Evolutionary conservation across 2,113 vertebrate species (phyloP), one percentile per base, ranked within the genome.

Genomic region (Pelmatolapia mariae): DNA sequence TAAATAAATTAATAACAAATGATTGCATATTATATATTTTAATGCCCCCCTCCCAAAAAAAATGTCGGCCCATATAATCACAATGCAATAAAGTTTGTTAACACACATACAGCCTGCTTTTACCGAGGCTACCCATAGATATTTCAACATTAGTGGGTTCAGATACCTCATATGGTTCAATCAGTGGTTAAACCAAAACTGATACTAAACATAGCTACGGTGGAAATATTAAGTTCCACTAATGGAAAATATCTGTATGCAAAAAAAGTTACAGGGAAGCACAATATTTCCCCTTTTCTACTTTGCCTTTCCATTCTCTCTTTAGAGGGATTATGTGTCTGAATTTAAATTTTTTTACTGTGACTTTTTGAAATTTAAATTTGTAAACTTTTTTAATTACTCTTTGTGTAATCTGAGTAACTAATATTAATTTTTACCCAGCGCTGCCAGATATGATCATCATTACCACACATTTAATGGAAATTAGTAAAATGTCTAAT

Each of bases 261-360:
- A 91, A 89, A 91, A 53, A 6, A 19, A 5, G 12, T 4, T 18
- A 78, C 16, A 84, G n/a, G 59, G 92, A 93, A 95, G 36, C 4
- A 22, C n/a, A 19, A 18, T 3, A 81, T 47, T 94, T 95, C 89
- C 89, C 9, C 22, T 76, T 91, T 87, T 85, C 40, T 16, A 24
- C 4, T 40, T 12, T 8, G 66, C 45, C 80, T 83, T 85, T 88
- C 63, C 54, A 0, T 3, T 84, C 11, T 63, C 4, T 12, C 38
- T 90, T 81, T 5, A 83, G 29, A 3, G 15, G 13, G 15, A 13
- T 12, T 10, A 7, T 36, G 45, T 61, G n/a, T 57, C 38, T 16
- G 24, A n/a, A 78, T 85, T 40, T 18, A 78, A 5, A 11, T 18
- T 76, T 66, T 63, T 10, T 47, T 22, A 5, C 26, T 38, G 8